Conservation (phyloP, 1,140 invertebrate genomes). For the Ceratosolen solmsi region DNA sequence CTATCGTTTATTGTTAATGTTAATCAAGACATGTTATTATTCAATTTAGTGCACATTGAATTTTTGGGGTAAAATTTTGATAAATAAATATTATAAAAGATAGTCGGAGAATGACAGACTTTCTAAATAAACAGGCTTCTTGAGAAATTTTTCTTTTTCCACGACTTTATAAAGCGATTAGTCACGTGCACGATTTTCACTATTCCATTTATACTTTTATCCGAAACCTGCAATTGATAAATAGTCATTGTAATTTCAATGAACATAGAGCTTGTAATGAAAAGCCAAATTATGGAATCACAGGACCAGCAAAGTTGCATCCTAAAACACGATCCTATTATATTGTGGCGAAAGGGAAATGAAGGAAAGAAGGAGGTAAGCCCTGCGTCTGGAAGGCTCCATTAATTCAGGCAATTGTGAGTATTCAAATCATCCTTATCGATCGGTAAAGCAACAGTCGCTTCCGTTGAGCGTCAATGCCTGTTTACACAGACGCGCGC, state of each 20-base stretch:
- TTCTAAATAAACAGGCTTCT: no score
- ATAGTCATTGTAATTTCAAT: no score
- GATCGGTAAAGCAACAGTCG: conserved; percentile 17
- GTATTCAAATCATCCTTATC: conserved; percentile 7
- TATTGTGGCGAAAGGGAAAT: not conserved
- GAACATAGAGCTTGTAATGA: not conserved
- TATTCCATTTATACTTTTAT: no score
- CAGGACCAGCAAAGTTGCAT: not conserved
- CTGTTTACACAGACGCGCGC: not conserved
- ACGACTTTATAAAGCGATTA: no score
- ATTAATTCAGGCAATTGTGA: not conserved
- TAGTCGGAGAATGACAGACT: no score
- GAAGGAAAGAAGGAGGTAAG: not conserved
- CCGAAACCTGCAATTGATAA: no score
- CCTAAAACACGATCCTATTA: not conserved
- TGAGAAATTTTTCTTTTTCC: no score
- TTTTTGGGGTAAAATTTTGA: no score
- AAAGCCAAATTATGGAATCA: not conserved
- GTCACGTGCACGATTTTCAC: no score
- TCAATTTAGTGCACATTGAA: no score
- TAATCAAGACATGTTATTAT: no score
- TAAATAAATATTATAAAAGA: no score
- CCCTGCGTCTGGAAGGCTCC: not conserved
- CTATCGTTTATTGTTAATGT: not conserved
- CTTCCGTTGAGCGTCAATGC: conserved; percentile 9